Base-by-base conservation (phyloP, 2,797 vertebrate genomes). In the Gymnocypris eckloni region DNA sequence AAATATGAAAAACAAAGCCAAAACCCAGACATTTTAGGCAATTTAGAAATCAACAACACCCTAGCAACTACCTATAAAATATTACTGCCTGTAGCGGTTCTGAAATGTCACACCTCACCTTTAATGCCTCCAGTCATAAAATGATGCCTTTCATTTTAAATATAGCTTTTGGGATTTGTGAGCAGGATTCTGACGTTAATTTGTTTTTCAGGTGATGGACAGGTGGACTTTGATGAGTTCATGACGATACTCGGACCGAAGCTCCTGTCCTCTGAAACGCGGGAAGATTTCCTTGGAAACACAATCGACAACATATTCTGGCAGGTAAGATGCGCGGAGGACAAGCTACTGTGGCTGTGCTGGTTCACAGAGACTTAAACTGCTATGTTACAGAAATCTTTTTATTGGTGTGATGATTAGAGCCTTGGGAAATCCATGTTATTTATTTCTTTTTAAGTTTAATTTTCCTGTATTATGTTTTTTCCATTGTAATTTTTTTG, bases 251-350 rank as follows among this genome's bases (percentile, higher is more conserved):
- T 99, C 66, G 98, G 98, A 73, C 98, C 98, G 25, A 99, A 99
- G 87, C 96, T 99, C 75, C 95, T 99, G 79, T 98, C 97, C 0
- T 98, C 97, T 0, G 98, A 99, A 94, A 97, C 96, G 28, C 96
- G 98, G 39, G 97, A 99, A 67, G 97, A 97, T 88, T 99, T 98
- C 92, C 95, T 98, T 85, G 98, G 98, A 83, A 97, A 96, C 91
- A 98, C 97, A 85, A 98, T 99, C 94, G 98, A 99, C 88, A 98
- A 96, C 94, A 98, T 99, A 95, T 99, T 99, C 94, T 99, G 98
- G 98, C 98, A 99, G 97, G 98, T 99, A 92, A 96, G 94, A 85
- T 66, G 67, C 5, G 0, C 48, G 41, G 41, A 73, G 33, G 52
- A 39, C 25, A 73, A 67, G 67, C 54, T 22, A 67, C 9, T 6